Evolutionary conservation across 2,113 vertebrate species (phyloP).

Genomic region (Oreochromis tanganicae): DNA sequence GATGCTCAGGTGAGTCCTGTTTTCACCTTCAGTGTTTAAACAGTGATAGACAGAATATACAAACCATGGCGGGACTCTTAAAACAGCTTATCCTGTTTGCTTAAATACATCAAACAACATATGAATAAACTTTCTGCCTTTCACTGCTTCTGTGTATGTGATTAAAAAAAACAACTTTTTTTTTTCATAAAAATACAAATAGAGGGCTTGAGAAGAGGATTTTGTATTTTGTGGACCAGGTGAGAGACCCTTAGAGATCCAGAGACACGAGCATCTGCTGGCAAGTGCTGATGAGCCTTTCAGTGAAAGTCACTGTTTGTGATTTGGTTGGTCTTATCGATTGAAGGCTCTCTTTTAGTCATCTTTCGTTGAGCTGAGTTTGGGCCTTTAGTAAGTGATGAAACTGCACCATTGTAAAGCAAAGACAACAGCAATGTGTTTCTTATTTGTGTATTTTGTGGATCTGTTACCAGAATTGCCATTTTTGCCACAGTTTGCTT

Average conservation of each 20-base stretch:
- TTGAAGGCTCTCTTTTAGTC: background rate
- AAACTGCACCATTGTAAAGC: background rate
- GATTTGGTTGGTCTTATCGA: background rate
- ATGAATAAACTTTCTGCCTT: background rate
- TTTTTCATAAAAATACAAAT: background rate
- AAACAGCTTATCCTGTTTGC: background rate
- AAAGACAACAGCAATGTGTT: background rate
- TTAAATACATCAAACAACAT: background rate
- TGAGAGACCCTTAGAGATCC: background rate
- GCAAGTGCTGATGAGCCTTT: background rate
- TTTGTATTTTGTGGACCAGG: background rate
- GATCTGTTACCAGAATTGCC: background rate
- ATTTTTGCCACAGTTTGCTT: background rate
- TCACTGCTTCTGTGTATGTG: background rate
- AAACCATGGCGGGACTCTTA: background rate
- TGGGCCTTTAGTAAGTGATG: background rate
- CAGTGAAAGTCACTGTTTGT: background rate
- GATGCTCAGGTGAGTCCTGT: background rate
- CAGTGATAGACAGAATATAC: background rate
- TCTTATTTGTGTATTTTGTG: background rate
- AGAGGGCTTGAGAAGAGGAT: background rate
- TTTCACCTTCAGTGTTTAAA: background rate
- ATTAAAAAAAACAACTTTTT: background rate
- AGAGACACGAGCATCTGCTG: background rate
- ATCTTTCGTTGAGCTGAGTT: background rate